These are phyloP conservation scores for Alethe castanea DNA, from an alignment of 2,113 vertebrate genomes.

Conservation along the genomic window DNA sequence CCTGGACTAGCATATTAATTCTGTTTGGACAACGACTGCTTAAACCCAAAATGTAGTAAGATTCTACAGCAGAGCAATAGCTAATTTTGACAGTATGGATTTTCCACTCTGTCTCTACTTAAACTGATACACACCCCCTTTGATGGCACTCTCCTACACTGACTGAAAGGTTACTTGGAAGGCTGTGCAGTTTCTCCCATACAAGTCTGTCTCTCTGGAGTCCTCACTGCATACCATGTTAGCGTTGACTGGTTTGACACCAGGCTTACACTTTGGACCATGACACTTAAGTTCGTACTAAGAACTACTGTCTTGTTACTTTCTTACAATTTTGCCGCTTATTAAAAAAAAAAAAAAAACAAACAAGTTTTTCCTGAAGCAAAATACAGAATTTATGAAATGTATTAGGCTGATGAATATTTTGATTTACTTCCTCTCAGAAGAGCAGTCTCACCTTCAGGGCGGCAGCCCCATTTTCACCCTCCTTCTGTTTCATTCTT, in stretches of 20 bases:
- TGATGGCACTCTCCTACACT: not conserved
- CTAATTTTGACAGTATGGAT: not conserved
- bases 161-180: not conserved
- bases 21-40: not conserved
- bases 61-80: not conserved
- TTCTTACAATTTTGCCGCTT: not conserved
- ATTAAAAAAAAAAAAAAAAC: not conserved
- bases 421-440: not conserved
- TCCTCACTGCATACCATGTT: not conserved
- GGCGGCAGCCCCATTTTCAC: not conserved
- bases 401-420: not conserved
- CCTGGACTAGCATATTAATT: not conserved
- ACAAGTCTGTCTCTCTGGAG: not conserved
- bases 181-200: not conserved
- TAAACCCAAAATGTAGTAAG: not conserved
- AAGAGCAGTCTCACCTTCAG: not conserved
- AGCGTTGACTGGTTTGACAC: not conserved
- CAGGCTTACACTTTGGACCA: not conserved
- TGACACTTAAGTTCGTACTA: not conserved
- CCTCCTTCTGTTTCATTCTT: not conserved
- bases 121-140: rapidly evolving
- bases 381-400: not conserved
- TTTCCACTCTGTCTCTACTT: not conserved
- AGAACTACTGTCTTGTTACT: not conserved
- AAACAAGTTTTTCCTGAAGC: not conserved